A percentile compares a stretch with the other conserved stretches of the same genome.
phyloP scores from a whole-genome alignment of 2,797 vertebrate species.

The Otolemur crassicaudatus region DNA sequence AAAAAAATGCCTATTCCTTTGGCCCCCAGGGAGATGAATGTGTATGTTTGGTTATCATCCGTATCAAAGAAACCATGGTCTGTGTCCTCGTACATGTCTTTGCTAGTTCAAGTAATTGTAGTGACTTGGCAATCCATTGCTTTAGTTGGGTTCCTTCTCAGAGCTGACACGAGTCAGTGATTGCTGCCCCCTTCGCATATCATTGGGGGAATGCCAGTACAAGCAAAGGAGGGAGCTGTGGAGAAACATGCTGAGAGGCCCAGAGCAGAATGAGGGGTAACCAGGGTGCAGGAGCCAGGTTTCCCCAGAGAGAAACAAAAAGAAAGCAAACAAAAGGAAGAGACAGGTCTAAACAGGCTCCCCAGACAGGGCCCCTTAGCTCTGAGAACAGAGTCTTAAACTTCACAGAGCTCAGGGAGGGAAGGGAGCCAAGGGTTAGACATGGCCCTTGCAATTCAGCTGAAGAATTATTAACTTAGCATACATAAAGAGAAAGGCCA shows the following conservation, averaged over 20 bases:
- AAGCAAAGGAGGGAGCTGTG: slow-evolving; percentile 58
- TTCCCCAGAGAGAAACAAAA: slow-evolving; percentile 70
- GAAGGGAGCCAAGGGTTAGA: slow-evolving; percentile 52
- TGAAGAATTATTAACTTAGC: slow-evolving; percentile 66
- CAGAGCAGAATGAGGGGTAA: slow-evolving; percentile 61
- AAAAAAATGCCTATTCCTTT: slow-evolving; percentile 31
- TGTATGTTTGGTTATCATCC: slow-evolving; percentile 53
- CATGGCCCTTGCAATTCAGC: slow-evolving; percentile 45
- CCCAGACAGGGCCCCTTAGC: slow-evolving; percentile 61
- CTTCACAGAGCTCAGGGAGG: slow-evolving; percentile 55
- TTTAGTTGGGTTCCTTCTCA: slow-evolving; percentile 52
- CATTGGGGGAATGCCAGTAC: slow-evolving; percentile 66
- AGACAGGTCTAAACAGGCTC: slow-evolving; percentile 71
- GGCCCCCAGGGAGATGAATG: slow-evolving; percentile 18
- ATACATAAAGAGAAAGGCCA: slow-evolving; percentile 21
- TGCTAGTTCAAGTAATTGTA: slow-evolving; percentile 67
- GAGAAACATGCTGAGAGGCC: slow-evolving; percentile 60
- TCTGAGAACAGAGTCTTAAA: slow-evolving; percentile 64
- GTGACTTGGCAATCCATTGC: slow-evolving; percentile 64
- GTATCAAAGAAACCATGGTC: slow-evolving; percentile 63
- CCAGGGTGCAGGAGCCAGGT: slow-evolving; percentile 72
- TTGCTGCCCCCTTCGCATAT: slow-evolving; percentile 29
- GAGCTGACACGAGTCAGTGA: slow-evolving; percentile 61
- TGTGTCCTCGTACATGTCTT: slow-evolving; percentile 64
- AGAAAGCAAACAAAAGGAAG: slow-evolving; percentile 77